Evolutionary conservation across 1,140 invertebrate genomes (phyloP).

Genomic region (Leptoteleia sp.): DNA sequence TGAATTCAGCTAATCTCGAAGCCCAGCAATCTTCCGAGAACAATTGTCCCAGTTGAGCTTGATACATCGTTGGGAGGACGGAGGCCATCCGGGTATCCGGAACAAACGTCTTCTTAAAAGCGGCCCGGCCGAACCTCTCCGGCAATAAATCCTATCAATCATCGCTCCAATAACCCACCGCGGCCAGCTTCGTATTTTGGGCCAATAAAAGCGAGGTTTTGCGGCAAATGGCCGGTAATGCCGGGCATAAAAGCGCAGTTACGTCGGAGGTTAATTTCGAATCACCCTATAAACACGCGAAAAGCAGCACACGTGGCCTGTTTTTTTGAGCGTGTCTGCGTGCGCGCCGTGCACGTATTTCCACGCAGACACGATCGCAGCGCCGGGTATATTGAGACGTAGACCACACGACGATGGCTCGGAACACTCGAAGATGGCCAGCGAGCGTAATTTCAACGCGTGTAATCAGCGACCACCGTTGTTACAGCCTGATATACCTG

Average conservation of each 20-base stretch:
- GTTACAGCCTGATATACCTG: constrained; percentile 69
- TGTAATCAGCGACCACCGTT: constrained; percentile 75
- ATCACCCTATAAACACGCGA: constrained; percentile 63
- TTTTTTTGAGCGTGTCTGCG: constrained; percentile 53
- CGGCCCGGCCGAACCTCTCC: not conserved
- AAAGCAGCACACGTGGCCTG: constrained; percentile 59
- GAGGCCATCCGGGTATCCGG: not conserved
- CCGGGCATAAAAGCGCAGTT: constrained; percentile 53
- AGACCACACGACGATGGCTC: constrained; percentile 71
- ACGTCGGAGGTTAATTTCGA: constrained; percentile 61
- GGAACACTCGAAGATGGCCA: constrained; percentile 56
- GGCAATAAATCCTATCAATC: constrained; percentile 49
- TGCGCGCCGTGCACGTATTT: constrained; percentile 49
- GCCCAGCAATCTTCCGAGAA: too few species aligned
- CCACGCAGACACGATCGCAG: constrained; percentile 55
- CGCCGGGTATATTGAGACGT: constrained; percentile 74
- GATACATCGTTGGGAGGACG: not conserved
- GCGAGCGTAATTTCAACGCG: constrained; percentile 74
- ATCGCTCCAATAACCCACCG: constrained; percentile 12
- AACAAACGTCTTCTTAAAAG: constrained; percentile 14
- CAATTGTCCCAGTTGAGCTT: not conserved
- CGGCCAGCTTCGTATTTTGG: constrained; percentile 9
- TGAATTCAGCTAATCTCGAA: too few species aligned
- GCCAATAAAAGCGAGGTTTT: constrained; percentile 33
- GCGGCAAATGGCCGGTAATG: constrained; percentile 54